Evolutionary conservation across 92 coral and sea anemone genomes (phyloP).

Genomic region (Porites rus): DNA sequence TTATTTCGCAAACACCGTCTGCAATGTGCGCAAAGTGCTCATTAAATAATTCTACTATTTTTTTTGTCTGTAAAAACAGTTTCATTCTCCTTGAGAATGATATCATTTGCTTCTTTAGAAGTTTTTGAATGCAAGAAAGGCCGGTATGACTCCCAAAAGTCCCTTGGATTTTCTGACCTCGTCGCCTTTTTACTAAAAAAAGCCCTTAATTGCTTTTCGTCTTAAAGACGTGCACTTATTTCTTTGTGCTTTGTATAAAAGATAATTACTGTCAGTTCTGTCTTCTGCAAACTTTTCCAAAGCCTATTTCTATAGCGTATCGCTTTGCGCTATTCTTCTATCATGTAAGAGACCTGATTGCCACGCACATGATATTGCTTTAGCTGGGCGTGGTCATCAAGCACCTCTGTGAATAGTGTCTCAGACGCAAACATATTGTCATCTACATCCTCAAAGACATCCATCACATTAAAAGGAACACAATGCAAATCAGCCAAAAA

Average conservation of each 20-base stretch:
- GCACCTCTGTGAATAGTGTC: slow-evolving; percentile 47
- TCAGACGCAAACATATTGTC: slow-evolving; percentile 63
- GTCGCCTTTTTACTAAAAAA: slow-evolving; percentile 53
- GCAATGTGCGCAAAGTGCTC: slow-evolving; percentile 61
- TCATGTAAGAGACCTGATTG: slow-evolving; percentile 46
- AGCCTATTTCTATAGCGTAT: slow-evolving; percentile 50
- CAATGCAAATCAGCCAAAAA: slow-evolving; percentile 43
- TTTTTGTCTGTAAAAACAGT: slow-evolving; percentile 53
- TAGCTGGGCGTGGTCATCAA: slow-evolving; percentile 48
- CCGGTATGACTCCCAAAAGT: slow-evolving; percentile 67
- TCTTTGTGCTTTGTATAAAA: slow-evolving; percentile 51
- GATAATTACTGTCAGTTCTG: slow-evolving; percentile 62
- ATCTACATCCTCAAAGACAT: slow-evolving; percentile 66
- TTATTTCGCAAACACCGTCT: slow-evolving; percentile 39
- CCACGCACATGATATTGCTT: slow-evolving; percentile 52
- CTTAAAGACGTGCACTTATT: slow-evolving; percentile 54
- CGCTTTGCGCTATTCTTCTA: slow-evolving; percentile 51
- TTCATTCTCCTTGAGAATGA: slow-evolving; percentile 57
- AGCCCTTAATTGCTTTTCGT: slow-evolving; percentile 54
- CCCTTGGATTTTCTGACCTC: slow-evolving; percentile 46
- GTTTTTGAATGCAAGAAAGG: slow-evolving; percentile 63
- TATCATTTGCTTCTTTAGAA: slow-evolving; percentile 72
- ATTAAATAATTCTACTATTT: slow-evolving; percentile 58
- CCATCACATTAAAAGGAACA: slow-evolving; percentile 54
- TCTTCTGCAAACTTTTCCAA: slow-evolving; percentile 50